These are phyloP conservation scores for Seriola dumerili DNA, from an alignment of 2,113 vertebrate species.

Conservation along the genomic window DNA sequence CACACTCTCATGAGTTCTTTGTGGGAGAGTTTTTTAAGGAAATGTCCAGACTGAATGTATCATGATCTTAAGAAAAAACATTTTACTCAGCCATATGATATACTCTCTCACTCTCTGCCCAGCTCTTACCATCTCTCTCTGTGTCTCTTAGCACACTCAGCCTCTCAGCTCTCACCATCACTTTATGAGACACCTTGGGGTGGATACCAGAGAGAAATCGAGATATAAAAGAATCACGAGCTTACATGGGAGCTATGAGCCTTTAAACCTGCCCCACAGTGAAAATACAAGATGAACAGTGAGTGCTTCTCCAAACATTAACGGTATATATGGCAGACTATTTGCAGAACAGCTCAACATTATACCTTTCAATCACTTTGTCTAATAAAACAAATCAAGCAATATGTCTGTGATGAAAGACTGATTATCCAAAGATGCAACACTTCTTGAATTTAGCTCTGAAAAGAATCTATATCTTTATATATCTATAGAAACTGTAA, in stretches of 20 bases:
- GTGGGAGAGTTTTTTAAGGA: slow-evolving; percentile 28
- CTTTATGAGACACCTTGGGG: slow-evolving; percentile 59
- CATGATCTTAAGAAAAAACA: slow-evolving; percentile 41
- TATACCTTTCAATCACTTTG: background rate
- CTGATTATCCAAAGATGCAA: background rate
- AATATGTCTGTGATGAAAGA: background rate
- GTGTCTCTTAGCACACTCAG: slow-evolving; percentile 18
- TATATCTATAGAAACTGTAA: slow-evolving; percentile 3
- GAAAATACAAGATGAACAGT: slow-evolving; percentile 18
- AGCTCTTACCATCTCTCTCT: slow-evolving; percentile 23
- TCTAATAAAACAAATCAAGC: slow-evolving; percentile 1
- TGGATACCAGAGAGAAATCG: slow-evolving; percentile 55
- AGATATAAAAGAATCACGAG: slow-evolving; percentile 63
- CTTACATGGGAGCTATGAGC: slow-evolving; percentile 46
- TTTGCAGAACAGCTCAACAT: background rate
- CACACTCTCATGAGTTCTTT: slow-evolving; percentile 36
- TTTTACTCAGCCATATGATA: slow-evolving; percentile 53
- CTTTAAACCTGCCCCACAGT: slow-evolving; percentile 28
- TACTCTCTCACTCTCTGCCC: slow-evolving; percentile 9
- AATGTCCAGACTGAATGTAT: slow-evolving; percentile 32
- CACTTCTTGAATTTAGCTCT: background rate
- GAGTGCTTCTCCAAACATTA: slow-evolving; percentile 6
- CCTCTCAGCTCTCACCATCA: slow-evolving; percentile 35
- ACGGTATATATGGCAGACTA: background rate
- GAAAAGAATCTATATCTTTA: background rate